Evolutionary conservation across 2,888 invertebrate genomes (phyloP), one percentile per base, ranked within the genome.

Genomic region (Priocnemis perturbator): DNA sequence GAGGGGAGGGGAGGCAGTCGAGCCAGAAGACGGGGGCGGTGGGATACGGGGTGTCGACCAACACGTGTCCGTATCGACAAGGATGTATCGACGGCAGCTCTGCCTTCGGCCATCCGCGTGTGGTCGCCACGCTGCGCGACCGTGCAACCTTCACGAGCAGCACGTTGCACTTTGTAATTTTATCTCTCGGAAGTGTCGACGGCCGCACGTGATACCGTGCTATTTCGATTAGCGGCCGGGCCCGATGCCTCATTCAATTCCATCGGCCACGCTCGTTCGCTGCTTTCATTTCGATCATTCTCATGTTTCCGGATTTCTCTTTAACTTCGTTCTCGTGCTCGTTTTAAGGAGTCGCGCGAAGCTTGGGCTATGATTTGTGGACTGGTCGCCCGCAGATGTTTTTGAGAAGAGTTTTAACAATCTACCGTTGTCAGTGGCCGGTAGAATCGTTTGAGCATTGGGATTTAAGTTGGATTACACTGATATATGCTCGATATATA

Each of bases 61-160:
- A 84, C 84, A 83, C 86, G 84, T 83, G 85, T 85, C 83, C 81
- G 77, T 83, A 86, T 87, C 85, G 86, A 85, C 83, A 68, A 83
- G 83, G 79, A 74, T 79, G 79, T 80, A 80, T 80, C 80, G 79
- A 79, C 79, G 74, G 78, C 80, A 79, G 70, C 73, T 58, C 76
- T 73, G 78, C 83, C 86, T 78, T 72, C 70, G 84, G 83, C 77
- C 76, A 83, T 83, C 81, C 83, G 80, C 83, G 85, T 84, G 87
- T 85, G 86, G 84, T 83, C 85, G 37, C 74, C 65, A 69, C 64
- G 37, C 14, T 4, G 50, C 61, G 52, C 52, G 69, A 50, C 26
- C 58, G 62, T 57, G 56, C 59, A 56, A 50, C 60, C 64, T 57
- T 30, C 30, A 57, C 17, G 30, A 23, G 56, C 26, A 44, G 55